Conservation (phyloP, 2,888 invertebrate genomes). For the Polymixis flavicincta region DNA sequence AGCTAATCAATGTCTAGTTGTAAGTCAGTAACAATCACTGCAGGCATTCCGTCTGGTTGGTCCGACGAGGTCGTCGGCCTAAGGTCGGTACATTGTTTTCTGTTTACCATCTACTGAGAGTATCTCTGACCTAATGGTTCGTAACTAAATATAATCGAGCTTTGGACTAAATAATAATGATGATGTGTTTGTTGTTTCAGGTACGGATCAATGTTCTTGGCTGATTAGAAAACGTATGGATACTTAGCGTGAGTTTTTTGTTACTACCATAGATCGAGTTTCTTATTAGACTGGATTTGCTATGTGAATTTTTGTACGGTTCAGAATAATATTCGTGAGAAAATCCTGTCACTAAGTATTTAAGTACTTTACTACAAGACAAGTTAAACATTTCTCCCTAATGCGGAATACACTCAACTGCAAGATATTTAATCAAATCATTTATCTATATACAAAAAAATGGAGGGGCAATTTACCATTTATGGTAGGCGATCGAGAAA, state of each 20-base stretch:
- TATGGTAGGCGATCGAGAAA: too few relatives aligned
- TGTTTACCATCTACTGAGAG: conserved; percentile 36
- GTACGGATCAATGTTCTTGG: conserved; percentile 38
- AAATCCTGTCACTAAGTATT: not conserved
- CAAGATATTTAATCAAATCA: not conserved
- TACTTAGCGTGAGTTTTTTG: conserved; percentile 28
- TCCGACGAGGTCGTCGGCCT: conserved; percentile 58
- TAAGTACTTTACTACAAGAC: not conserved
- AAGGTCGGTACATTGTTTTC: conserved; percentile 59
- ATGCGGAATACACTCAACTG: not conserved
- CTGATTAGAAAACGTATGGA: not conserved
- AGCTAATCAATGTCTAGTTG: conserved; percentile 33
- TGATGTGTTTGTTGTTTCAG: conserved; percentile 52
- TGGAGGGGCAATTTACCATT: too few relatives aligned
- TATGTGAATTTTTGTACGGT: conserved; percentile 1
- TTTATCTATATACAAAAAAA: too few relatives aligned
- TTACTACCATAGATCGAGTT: conserved; percentile 16
- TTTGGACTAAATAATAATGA: conserved; percentile 26
- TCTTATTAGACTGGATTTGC: conserved; percentile 10
- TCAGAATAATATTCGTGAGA: not conserved
- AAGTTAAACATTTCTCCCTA: not conserved
- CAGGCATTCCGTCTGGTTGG: conserved; percentile 49
- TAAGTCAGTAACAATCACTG: conserved; percentile 41
- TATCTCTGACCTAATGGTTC: conserved; percentile 33
- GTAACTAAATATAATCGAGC: conserved; percentile 27